Conservation (phyloP, 2,888 invertebrate genomes). For the Dryobota labecula region DNA sequence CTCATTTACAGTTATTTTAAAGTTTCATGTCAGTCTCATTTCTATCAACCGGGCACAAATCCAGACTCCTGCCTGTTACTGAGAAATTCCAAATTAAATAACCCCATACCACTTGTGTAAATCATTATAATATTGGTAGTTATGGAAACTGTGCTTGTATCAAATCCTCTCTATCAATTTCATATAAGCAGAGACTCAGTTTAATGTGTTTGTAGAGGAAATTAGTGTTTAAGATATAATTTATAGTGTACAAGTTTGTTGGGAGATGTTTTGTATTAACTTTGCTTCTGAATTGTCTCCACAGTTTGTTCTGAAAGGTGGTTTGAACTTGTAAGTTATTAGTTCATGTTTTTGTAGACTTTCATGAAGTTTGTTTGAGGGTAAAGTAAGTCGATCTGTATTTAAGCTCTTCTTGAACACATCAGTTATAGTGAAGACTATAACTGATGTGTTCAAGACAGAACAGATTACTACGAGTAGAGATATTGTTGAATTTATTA, state of each 20-base stretch:
- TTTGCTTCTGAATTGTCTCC: conserved; percentile 23
- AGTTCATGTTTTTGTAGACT: conserved; percentile 32
- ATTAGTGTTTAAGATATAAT: conserved; percentile 49
- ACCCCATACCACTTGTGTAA: not conserved
- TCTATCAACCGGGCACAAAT: not conserved
- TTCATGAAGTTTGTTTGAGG: conserved; percentile 3
- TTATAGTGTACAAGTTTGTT: conserved; percentile 53
- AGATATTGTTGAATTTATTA: conserved; percentile 13
- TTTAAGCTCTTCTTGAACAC: not conserved
- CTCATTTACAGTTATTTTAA: not conserved
- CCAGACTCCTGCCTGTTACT: not conserved
- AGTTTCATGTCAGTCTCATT: not conserved
- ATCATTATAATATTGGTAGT: conserved; percentile 18
- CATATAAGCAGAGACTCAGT: conserved; percentile 66
- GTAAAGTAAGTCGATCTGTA: conserved; percentile 31
- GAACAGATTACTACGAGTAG: not conserved
- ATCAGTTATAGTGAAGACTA: no score
- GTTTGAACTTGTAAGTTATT: conserved; percentile 42
- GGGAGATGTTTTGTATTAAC: conserved; percentile 46
- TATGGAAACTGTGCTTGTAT: conserved; percentile 17
- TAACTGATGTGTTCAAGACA: not conserved
- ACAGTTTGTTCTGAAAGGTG: conserved; percentile 34
- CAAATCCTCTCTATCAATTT: conserved; percentile 74
- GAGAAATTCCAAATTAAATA: not conserved
- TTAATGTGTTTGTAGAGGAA: conserved; percentile 60